Conservation (phyloP, 1,140 invertebrate genomes). For the Oryctes rhinoceros region DNA sequence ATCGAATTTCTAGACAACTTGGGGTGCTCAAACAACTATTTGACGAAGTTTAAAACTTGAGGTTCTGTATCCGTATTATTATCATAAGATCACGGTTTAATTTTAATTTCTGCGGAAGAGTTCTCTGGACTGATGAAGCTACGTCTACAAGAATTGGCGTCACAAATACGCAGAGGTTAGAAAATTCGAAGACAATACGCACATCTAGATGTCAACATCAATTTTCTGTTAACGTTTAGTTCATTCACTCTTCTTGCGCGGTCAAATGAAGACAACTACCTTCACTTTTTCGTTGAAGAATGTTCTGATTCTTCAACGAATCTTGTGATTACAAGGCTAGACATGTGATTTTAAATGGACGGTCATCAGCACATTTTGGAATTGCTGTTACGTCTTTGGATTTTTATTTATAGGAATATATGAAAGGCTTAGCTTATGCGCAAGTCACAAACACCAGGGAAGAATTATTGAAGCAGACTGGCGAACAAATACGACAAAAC, state of each 20-base stretch:
- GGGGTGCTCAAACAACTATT: background rate
- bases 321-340: background rate
- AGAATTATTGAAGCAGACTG: background rate
- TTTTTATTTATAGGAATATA: background rate
- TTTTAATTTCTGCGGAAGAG: slow-evolving; percentile 15
- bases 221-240: slow-evolving; percentile 42
- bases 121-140: slow-evolving; percentile 15
- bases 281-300: slow-evolving; percentile 30
- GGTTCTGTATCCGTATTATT: background rate
- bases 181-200: background rate
- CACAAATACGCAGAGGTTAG: slow-evolving; percentile 27
- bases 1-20: background rate
- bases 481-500: background rate
- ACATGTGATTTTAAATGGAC: slow-evolving; percentile 9
- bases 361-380: background rate
- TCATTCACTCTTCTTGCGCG: slow-evolving; percentile 38
- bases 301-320: slow-evolving; percentile 36
- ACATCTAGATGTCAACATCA: slow-evolving; percentile 35
- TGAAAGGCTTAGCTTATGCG: background rate
- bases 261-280: slow-evolving; percentile 40
- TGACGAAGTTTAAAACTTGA: too few relatives aligned
- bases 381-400: too few relatives aligned
- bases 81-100: background rate
- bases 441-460: slow-evolving; percentile 4
- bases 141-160: background rate